Conservation (phyloP, 2,113 vertebrate species). For the Callipepla squamata region DNA sequence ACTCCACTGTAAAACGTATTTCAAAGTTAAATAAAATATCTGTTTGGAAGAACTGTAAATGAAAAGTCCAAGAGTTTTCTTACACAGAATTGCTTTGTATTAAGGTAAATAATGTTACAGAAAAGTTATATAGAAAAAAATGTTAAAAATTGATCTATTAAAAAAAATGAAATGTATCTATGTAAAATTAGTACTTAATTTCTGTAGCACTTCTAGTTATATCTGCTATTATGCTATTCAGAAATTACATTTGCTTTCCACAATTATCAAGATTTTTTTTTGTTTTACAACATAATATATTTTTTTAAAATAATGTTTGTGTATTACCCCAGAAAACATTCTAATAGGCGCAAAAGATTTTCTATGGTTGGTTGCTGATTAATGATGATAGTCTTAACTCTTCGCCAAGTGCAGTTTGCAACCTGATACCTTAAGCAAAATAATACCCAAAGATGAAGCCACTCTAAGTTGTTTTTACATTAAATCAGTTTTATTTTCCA, state of each 20-base stretch:
- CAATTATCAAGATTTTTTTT: background rate
- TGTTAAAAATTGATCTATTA: background rate
- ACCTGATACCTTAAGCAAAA: slow-evolving; percentile 67
- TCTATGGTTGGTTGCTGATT: slow-evolving; percentile 31
- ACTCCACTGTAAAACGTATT: background rate
- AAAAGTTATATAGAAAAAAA: background rate
- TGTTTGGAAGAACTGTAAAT: background rate
- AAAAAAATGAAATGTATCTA: background rate
- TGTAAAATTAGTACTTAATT: slow-evolving; percentile 6
- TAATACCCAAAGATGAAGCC: slow-evolving; percentile 50
- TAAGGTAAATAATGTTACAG: background rate
- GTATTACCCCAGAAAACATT: slow-evolving; percentile 38
- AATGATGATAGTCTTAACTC: slow-evolving; percentile 51
- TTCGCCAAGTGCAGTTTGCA: slow-evolving; percentile 42
- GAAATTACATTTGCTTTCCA: slow-evolving; percentile 26
- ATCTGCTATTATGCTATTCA: background rate
- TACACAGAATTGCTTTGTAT: background rate
- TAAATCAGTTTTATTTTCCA: slow-evolving; percentile 63
- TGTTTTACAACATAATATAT: slow-evolving; percentile 31
- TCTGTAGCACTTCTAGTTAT: background rate
- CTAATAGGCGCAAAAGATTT: slow-evolving; percentile 48
- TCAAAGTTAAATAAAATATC: background rate
- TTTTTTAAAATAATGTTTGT: slow-evolving; percentile 20
- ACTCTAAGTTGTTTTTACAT: slow-evolving; percentile 28
- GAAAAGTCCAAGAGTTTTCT: background rate